Base-by-base conservation (phyloP, 1,140 invertebrate genomes). In the Riptortus pedestris region DNA sequence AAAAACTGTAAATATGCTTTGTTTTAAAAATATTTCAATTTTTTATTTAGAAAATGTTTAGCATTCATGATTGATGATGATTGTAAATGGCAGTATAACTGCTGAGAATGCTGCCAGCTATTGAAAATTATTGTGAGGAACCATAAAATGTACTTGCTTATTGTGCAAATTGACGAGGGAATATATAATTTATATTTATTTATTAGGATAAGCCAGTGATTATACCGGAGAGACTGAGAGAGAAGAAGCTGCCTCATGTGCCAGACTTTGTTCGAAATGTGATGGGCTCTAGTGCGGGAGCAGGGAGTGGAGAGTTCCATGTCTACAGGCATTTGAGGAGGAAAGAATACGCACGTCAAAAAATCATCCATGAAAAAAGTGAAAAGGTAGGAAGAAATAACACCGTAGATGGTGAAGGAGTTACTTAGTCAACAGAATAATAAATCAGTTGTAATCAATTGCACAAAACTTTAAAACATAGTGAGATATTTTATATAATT, bases 291-390 rank as follows among this genome's bases (percentile, higher is more conserved):
- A 96, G 93, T 83, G 95, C 96, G 62, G 96, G 95, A 45, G 96
- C 95, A 60, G 96, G 96, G 20, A 96, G 93, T 72, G 96, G 96
- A 57, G 96, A 98, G 74, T 98, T 98, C 77, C 95, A 98, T 79
- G 94, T 98, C 0, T 98, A 98, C 70, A 81, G 95, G 67, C 94
- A 97, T 79, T 79, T 98, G 20, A 76, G 94, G 43, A 77, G 94
- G 60, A 93, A 96, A 76, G 94, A 98, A 78, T 96, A 95, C 78
- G 88, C 93, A 1, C 78, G 96, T 65, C 93, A 96, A 73, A 95
- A 95, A 74, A 88, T 84, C 70, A 92, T 96, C 71, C 85, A 91
- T 73, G 87, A 92, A 72, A 90, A 89, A 76, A 87, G 86, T 69
- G 83, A 85, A 77, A 86, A 87, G 77, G 90, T 91, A 79, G 70